phyloP scores from a whole-genome alignment of 2,113 vertebrate genomes.

The Cyanoramphus novaezelandiae region DNA sequence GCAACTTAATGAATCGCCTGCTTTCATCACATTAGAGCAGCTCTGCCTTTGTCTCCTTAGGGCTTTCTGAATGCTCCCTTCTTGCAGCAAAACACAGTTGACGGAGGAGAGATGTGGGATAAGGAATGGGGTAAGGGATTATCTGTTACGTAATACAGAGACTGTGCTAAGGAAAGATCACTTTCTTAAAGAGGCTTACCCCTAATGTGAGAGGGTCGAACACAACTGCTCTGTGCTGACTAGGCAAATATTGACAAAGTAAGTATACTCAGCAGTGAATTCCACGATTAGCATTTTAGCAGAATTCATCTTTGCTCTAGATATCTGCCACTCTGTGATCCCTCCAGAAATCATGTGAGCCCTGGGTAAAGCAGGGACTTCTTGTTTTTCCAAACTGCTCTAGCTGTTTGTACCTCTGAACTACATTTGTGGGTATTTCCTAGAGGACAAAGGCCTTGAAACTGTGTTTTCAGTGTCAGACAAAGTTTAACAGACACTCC shows the following conservation, averaged over 20 bases:
- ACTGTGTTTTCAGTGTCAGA: neutral
- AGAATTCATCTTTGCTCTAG: constrained; percentile 46
- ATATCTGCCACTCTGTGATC: neutral
- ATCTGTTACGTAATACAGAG: neutral
- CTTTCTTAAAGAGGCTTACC: constrained; percentile 6
- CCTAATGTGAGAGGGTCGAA: neutral
- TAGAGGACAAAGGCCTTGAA: constrained; percentile 52
- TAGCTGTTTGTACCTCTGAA: constrained; percentile 20
- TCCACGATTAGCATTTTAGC: neutral
- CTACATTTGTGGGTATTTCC: constrained; percentile 48
- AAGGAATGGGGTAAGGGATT: constrained; percentile 27
- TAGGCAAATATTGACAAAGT: constrained; percentile 21
- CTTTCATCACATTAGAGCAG: neutral
- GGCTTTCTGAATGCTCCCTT: neutral
- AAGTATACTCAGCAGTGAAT: neutral
- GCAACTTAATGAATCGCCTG: neutral
- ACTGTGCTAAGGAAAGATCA: neutral
- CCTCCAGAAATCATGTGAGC: constrained; percentile 22
- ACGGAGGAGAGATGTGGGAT: neutral
- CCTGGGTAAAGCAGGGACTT: neutral
- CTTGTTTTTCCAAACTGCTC: neutral
- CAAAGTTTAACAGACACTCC: neutral
- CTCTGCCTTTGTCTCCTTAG: neutral
- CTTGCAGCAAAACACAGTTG: neutral
- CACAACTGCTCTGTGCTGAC: neutral